Evolutionary conservation across 2,888 invertebrate species (phyloP), one percentile per base, ranked within the genome.

Genomic region (Tiliacea citrago): DNA sequence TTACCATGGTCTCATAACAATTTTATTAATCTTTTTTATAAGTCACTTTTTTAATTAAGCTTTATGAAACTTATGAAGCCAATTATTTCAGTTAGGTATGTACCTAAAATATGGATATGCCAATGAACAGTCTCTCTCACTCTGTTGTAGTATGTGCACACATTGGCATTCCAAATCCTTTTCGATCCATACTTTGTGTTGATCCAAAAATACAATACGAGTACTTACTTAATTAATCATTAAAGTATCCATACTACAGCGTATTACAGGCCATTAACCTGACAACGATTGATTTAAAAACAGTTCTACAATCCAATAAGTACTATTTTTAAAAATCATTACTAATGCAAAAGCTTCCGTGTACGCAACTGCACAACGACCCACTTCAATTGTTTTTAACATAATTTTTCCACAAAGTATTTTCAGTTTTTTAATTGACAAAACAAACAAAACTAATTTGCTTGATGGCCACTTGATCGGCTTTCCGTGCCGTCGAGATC

Each of bases 361-460:
- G 35, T 39, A 6, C 39, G 5, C 29, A 7, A n/a, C 16, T 57
- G 55, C 24, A 60, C 12, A 29, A 39, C 58, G 16, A n/a, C 9
- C 69, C 39, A 69, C 69, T 77, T 61, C 51, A 53, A 7, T 10
- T n/a, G 45, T 55, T 77, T 35, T 18, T 18, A 60, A 55, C 35
- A 62, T n/a, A n/a, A 9, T n/a, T 39, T 57, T 76, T 60, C 58
- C 35, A 60, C 13, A 24, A 75, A 29, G 0, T 45, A 45, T n/a
- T 29, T 42, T 29, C 24, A 60, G 49, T n/a, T 45, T 75, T 29
- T 75, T 49, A 70, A 78, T 53, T 71, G 60, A n/a, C n/a, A n/a
- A 78, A 71, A 79, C 55, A 57, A 76, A 49, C 53, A 55, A 55
- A 78, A 35, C 45, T 79, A 76, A 76, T 79, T 71, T 49, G 3